Evolutionary conservation across 2,888 invertebrate species (phyloP), one percentile per base, ranked within the genome.

Genomic region (Caenorhabditis imperialis): DNA sequence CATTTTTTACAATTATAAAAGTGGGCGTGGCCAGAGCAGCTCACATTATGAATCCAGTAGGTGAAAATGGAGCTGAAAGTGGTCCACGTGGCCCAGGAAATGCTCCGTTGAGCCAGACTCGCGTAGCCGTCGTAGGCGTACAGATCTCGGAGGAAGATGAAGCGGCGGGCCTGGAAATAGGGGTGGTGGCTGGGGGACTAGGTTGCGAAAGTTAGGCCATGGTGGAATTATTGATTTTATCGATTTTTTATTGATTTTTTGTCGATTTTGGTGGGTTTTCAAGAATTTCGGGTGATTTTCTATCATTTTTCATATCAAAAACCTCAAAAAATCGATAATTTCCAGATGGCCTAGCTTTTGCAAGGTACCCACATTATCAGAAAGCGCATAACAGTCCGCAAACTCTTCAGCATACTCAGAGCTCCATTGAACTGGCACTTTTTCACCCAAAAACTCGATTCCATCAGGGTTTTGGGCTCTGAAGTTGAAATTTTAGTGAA

Each of bases 21-120:
- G 22, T 23, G n/a, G n/a, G n/a, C n/a, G n/a, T n/a, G n/a, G n/a
- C n/a, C n/a, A n/a, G n/a, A n/a, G 7, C 10, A 27, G 53, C 54
- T 54, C 20, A 82, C 82, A 57, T 74, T 78, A 65, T 85, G 85
- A 16, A 85, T 73, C 82, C 81, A 84, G 57, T 84, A 85, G 10
- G 82, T 83, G 74, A 86, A 81, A 48, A 86, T 78, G 16, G 81
- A 75, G 27, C 78, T 71, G 70, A 86, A 85, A 1, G 82, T 76
- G 14, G 84, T 84, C 79, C 80, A 85, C n/a, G 83, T 84, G 7
- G 81, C 77, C 83, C 83, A 85, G 6, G 85, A 81, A n/a, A 78
- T 77, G 25, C 77, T 76, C 37, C 82, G 62, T 57, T 81, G 81
- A n/a, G 82, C 84, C 23, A 83, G 74, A 14, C 85, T 82, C 4